Conservation (phyloP, 2,113 vertebrate species). For the Gulo gulo region DNA sequence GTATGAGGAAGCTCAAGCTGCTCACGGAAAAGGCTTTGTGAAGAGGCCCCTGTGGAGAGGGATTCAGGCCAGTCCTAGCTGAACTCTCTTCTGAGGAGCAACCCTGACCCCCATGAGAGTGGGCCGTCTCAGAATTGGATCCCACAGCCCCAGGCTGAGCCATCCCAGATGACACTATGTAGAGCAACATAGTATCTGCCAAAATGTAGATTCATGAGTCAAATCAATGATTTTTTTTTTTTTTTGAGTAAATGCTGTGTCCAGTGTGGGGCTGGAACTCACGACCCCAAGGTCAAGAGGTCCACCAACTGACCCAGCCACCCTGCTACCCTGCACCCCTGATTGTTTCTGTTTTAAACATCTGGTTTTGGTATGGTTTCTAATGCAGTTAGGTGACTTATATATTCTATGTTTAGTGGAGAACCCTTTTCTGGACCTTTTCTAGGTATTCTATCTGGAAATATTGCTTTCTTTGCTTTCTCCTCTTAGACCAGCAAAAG, state of each 20-base stretch:
- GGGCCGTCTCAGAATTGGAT: background rate
- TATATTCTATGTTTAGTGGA: background rate
- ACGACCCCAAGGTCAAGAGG: background rate
- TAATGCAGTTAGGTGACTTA: background rate
- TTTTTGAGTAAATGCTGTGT: background rate
- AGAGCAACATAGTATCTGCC: background rate
- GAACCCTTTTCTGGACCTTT: background rate
- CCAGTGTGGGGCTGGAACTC: background rate
- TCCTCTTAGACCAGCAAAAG: background rate
- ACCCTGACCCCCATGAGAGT: rapidly evolving
- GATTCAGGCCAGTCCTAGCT: background rate
- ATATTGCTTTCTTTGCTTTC: background rate
- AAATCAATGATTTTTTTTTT: background rate
- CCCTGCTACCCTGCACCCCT: background rate
- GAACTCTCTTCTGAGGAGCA: background rate
- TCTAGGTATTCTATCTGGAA: background rate
- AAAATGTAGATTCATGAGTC: background rate
- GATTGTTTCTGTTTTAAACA: background rate
- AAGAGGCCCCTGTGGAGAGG: background rate
- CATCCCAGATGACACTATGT: background rate
- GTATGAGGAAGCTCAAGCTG: background rate
- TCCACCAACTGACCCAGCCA: background rate
- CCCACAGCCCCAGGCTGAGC: background rate
- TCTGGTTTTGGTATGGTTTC: background rate
- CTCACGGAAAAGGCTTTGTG: background rate